Evolutionary conservation across 2,797 vertebrate genomes (phyloP).

Genomic region (Coregonus suidteri): DNA sequence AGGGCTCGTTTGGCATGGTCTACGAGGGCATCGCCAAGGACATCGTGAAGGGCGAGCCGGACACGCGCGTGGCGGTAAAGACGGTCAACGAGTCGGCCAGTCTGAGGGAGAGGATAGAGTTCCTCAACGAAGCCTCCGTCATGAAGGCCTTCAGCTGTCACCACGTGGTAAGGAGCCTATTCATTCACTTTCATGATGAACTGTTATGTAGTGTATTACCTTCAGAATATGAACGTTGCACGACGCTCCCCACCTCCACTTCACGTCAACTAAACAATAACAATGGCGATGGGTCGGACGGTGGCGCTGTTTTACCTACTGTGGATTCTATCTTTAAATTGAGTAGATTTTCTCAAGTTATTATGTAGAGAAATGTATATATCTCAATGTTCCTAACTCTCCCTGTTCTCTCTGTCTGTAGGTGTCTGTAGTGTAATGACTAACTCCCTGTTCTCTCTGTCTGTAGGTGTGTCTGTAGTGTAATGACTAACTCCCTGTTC

Average conservation of each 20-base stretch:
- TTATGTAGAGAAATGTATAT: background rate
- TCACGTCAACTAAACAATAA: too few relatives aligned
- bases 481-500: background rate
- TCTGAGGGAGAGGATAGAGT: constrained; percentile 95
- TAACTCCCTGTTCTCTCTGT: too few relatives aligned
- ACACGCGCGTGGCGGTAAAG: constrained; percentile 91
- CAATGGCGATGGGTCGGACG: too few relatives aligned
- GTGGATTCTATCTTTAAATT: too few relatives aligned
- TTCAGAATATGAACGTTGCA: too few relatives aligned
- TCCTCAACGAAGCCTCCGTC: constrained; percentile 96
- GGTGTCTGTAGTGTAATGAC: background rate
- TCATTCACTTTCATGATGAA: background rate
- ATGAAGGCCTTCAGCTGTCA: constrained; percentile 99
- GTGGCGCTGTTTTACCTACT: too few relatives aligned
- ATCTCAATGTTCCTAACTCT: background rate
- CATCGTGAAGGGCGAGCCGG: constrained; percentile 90
- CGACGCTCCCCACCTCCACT: too few relatives aligned
- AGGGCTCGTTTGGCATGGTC: constrained; percentile 98
- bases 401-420: background rate
- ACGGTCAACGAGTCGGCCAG: constrained; percentile 95
- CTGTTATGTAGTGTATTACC: too few relatives aligned
- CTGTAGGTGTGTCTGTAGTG: background rate
- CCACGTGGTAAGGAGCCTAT: constrained; percentile 84
- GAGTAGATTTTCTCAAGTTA: too few relatives aligned
- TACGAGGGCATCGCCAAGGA: constrained; percentile 94